Evolutionary conservation across 2,797 vertebrate species (phyloP), one percentile per base, ranked within the genome.

Genomic region (Argentina silus): DNA sequence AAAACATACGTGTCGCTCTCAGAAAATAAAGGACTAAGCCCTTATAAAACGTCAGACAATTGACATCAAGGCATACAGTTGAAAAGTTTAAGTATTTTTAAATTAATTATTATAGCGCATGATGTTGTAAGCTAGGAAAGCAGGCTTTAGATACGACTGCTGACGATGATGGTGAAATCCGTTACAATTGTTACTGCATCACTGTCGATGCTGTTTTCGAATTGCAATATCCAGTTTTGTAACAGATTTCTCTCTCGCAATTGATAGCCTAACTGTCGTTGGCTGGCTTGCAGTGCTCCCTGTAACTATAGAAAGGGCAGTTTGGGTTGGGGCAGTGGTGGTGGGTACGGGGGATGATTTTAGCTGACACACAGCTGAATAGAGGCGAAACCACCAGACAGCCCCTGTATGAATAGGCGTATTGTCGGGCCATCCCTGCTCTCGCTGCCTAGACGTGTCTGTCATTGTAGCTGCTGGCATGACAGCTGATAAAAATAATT

Each of bases 361-460:
- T 87, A 88, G 85, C 90, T 90, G 88, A 89, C 89, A 85, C 19
- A 45, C 43, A 72, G 74, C 51, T 90, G 85, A 91, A 87, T 85
- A 78, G 86, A 12, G 80, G 59, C 84, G 86, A 91, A 90, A 80
- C 73, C 82, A 83, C 88, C 84, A 91, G 90, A 86, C 81, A 83
- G 74, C 60, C 36, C 7, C 60, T 57, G 47, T 76, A 73, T 92
- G 86, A 92, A 90, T 90, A 87, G 89, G 74, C 80, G 78, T 62
- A 89, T 93, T 91, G 91, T 81, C 21, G 10, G 8, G 2, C 3
- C 56, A 3, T 15, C 17, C 6, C 47, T 36, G 21, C 44, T 56
- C 17, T 27, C 19, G 12, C 59, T 12, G 53, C 15, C 36, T 59
- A 59, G 63, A 48, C 10, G 21, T n/a, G 67, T 64, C 19, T 69